Evolutionary conservation across 1,140 invertebrate species (phyloP).

Genomic region (Drosophila orena): DNA sequence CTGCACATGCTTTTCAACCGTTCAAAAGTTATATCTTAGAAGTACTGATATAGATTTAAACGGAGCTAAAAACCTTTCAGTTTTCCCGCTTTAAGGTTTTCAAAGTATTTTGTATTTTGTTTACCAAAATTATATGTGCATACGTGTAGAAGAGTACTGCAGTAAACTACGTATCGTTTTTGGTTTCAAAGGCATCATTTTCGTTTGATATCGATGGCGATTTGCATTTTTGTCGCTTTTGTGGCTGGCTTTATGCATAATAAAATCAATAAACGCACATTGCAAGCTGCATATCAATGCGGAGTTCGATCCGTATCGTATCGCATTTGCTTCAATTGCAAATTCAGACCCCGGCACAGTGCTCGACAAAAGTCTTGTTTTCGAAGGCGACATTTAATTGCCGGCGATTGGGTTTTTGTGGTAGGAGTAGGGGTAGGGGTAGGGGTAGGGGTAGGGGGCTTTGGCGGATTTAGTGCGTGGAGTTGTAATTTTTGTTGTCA

Average conservation of each 20-base stretch:
- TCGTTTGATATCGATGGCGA: conserved; percentile 72
- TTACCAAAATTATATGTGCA: not conserved
- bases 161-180: conserved; percentile 46
- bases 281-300: conserved; percentile 68
- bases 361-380: conserved; percentile 58
- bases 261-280: conserved; percentile 81
- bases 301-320: conserved; percentile 41
- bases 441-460: conserved; percentile 17
- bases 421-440: conserved; percentile 1
- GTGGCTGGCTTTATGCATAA: conserved; percentile 77
- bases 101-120: no score
- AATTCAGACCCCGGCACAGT: conserved; percentile 14
- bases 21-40: no score
- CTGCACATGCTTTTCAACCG: no score
- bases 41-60: no score
- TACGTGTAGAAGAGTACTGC: no score
- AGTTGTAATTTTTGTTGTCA: conserved; percentile 76
- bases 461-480: conserved; percentile 51
- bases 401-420: conserved; percentile 47
- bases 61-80: no score
- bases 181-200: conserved; percentile 79
- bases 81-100: no score
- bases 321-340: conserved; percentile 33
- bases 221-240: conserved; percentile 79
- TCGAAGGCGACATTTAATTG: conserved; percentile 82